Percentiles rank a stretch among this genome's conserved stretches.
phyloP scores from a whole-genome alignment of 1,140 invertebrate genomes.

The Solen grandis region DNA sequence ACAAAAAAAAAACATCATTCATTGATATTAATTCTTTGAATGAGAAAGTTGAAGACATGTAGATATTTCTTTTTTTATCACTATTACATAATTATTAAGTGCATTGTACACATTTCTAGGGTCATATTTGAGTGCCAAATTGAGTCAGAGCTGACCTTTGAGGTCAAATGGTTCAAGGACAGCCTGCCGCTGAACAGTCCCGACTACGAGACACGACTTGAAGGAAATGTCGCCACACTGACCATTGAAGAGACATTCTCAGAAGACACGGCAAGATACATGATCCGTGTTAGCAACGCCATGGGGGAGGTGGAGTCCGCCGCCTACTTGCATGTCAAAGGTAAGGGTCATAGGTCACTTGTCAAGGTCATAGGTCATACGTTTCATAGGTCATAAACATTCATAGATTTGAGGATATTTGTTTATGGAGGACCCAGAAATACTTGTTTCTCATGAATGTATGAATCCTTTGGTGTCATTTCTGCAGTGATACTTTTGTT shows the following conservation, averaged over 20 bases:
- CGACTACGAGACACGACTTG: constrained; percentile 85
- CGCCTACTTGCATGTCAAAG: constrained; percentile 89
- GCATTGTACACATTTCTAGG: constrained; percentile 80
- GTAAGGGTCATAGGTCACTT: constrained; percentile 78
- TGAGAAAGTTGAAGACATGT: too few species aligned
- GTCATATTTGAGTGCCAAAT: constrained; percentile 88
- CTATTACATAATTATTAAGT: too few species aligned
- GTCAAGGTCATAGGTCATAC: too few species aligned
- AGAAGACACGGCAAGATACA: constrained; percentile 91
- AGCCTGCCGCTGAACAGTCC: constrained; percentile 89
- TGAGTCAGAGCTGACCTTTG: constrained; percentile 78
- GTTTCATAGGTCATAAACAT: too few species aligned
- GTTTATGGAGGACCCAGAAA: too few species aligned
- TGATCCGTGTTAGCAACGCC: constrained; percentile 87
- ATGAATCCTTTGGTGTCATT: too few species aligned
- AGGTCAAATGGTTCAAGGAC: constrained; percentile 94
- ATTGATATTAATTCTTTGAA: too few species aligned
- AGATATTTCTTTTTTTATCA: too few species aligned
- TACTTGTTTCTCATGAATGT: too few species aligned
- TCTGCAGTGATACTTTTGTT: too few species aligned
- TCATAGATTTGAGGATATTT: too few species aligned
- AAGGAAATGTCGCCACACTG: constrained; percentile 82
- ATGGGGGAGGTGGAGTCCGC: constrained; percentile 87
- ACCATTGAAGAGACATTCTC: constrained; percentile 90
- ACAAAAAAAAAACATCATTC: too few species aligned